phyloP scores from a whole-genome alignment of 1,140 invertebrate species.

The Notospermus geniculatus region DNA sequence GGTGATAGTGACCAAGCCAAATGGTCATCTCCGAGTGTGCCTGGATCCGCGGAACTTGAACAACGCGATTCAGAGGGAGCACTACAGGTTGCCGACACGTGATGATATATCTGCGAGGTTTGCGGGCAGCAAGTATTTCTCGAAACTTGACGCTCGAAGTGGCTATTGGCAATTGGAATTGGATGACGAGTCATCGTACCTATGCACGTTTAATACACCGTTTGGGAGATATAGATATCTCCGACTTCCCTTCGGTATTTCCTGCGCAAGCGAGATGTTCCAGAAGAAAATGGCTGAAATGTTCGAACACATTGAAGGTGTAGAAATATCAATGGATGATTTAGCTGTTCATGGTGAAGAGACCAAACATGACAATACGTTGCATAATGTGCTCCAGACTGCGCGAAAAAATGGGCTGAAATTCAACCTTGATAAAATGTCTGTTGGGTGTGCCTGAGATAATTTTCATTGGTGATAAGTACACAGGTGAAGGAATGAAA shows the following conservation, averaged over 20 bases:
- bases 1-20: constrained; percentile 54
- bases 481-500: constrained; percentile 12
- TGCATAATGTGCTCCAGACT: background rate
- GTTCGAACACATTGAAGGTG: background rate
- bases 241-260: background rate
- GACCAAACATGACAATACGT: background rate
- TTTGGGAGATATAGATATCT: background rate
- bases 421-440: constrained; percentile 8
- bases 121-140: constrained; percentile 3
- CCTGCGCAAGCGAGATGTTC: constrained; percentile 1
- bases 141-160: background rate
- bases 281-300: constrained; percentile 2
- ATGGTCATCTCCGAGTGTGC: constrained; percentile 55
- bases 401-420: background rate
- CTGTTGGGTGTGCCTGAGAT: background rate
- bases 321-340: constrained; percentile 7
- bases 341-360: background rate
- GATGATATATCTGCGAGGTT: constrained; percentile 20
- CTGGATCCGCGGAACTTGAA: constrained; percentile 59
- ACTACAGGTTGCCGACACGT: constrained; percentile 23
- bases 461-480: constrained; percentile 2
- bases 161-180: background rate
- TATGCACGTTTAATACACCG: constrained; percentile 4
- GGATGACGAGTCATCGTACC: background rate
- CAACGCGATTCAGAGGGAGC: constrained; percentile 45